A percentile compares a stretch with the other conserved stretches of the same genome.
These are phyloP conservation scores for Indri indri DNA, from an alignment of 2,113 vertebrate genomes.

Conservation along the genomic window DNA sequence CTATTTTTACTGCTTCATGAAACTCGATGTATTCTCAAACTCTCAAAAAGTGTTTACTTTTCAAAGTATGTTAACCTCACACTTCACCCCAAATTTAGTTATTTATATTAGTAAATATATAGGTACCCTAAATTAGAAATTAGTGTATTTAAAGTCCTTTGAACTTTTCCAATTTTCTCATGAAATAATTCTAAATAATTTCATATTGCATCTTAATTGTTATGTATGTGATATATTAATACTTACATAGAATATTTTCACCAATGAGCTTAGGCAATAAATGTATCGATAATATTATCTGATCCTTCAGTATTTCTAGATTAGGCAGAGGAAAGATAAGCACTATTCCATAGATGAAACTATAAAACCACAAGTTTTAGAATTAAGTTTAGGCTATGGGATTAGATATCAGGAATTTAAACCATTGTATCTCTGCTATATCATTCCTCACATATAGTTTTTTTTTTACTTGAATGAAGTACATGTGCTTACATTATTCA, in stretches of 20 bases:
- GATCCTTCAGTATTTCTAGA: not conserved
- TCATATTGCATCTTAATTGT: not conserved
- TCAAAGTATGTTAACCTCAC: not conserved
- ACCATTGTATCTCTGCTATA: not conserved
- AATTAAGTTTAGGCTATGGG: not conserved
- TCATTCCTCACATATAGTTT: not conserved
- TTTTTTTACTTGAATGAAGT: not conserved
- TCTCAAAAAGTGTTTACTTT: not conserved
- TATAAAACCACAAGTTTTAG: not conserved
- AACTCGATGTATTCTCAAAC: not conserved
- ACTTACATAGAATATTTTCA: not conserved
- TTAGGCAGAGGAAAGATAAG: not conserved
- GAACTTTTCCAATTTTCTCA: constrained; percentile 10
- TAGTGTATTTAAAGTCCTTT: not conserved
- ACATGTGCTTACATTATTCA: not conserved
- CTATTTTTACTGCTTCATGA: not conserved
- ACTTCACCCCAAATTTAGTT: not conserved
- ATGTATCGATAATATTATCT: not conserved
- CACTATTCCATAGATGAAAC: not conserved
- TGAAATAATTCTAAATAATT: constrained; percentile 33
- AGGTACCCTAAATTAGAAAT: not conserved
- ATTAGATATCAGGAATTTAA: constrained; percentile 11
- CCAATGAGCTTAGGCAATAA: not conserved
- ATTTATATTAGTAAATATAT: constrained; percentile 13
- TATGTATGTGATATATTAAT: not conserved